A percentile compares a stretch with the other conserved stretches of the same genome.
Conservation (phyloP, 2,113 vertebrate genomes). For the Meles meles region DNA sequence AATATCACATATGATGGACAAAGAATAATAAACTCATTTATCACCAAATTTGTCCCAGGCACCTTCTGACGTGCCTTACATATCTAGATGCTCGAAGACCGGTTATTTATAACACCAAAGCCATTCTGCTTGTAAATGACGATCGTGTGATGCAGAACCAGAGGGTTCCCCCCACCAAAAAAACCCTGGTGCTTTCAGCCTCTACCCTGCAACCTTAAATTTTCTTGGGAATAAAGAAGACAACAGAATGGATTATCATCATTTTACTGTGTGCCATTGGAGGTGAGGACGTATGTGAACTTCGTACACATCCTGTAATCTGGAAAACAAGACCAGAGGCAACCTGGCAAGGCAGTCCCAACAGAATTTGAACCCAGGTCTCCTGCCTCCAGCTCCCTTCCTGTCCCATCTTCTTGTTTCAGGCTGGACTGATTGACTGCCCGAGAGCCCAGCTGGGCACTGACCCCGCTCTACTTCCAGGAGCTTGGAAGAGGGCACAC, state of each 20-base stretch:
- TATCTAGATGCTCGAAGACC: background rate
- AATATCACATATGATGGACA: background rate
- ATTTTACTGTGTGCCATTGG: background rate
- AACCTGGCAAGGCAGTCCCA: background rate
- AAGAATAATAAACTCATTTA: conserved; percentile 10
- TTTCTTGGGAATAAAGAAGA: background rate
- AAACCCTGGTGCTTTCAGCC: background rate
- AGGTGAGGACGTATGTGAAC: background rate
- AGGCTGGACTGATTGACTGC: background rate
- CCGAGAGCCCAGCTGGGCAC: background rate
- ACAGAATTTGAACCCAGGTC: background rate
- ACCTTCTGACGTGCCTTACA: background rate
- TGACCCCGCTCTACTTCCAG: background rate
- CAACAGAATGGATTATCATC: background rate
- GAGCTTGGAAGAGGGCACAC: background rate
- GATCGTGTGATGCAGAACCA: background rate
- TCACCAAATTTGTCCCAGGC: background rate
- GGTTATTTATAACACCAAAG: background rate
- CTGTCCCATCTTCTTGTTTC: background rate
- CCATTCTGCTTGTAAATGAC: background rate
- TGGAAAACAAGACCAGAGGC: conserved; percentile 7
- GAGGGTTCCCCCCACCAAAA: background rate
- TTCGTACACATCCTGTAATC: conserved; percentile 9
- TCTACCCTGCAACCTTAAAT: background rate
- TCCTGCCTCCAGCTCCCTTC: background rate